These are phyloP conservation scores for Capreolus pygargus DNA, from an alignment of 2,113 vertebrate genomes.

Conservation along the genomic window DNA sequence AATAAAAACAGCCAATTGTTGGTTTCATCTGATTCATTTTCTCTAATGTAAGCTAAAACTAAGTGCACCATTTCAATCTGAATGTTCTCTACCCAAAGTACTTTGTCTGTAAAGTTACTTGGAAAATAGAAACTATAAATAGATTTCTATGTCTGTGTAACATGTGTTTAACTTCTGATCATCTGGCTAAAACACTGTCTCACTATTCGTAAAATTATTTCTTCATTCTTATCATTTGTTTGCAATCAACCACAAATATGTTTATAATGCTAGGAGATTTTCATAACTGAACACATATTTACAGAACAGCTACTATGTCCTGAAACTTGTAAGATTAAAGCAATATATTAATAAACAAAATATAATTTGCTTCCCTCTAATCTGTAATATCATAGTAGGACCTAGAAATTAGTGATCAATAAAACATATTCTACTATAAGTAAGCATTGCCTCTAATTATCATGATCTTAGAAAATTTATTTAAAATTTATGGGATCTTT, in stretches of 20 bases:
- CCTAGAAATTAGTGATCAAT: neutral
- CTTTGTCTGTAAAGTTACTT: neutral
- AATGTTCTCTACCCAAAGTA: neutral
- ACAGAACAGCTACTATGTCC: neutral
- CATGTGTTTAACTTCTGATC: constrained; percentile 34
- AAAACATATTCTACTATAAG: neutral
- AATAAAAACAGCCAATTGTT: neutral
- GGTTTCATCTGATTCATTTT: constrained; percentile 19
- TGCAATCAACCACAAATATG: neutral
- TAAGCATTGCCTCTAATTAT: neutral
- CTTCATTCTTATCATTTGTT: neutral
- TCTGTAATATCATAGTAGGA: neutral
- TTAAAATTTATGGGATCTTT: neutral
- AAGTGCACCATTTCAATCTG: constrained; percentile 1
- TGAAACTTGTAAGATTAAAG: neutral
- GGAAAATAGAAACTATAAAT: constrained; percentile 28
- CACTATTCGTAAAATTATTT: constrained; percentile 23
- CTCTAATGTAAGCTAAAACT: neutral
- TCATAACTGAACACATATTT: neutral
- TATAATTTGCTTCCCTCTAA: neutral
- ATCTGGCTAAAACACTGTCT: neutral
- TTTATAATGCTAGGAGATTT: neutral
- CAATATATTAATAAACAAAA: neutral
- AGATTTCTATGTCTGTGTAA: constrained; percentile 9
- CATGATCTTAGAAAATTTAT: neutral